Base-by-base conservation (phyloP, 2,797 vertebrate genomes). In the Myotis myotis region DNA sequence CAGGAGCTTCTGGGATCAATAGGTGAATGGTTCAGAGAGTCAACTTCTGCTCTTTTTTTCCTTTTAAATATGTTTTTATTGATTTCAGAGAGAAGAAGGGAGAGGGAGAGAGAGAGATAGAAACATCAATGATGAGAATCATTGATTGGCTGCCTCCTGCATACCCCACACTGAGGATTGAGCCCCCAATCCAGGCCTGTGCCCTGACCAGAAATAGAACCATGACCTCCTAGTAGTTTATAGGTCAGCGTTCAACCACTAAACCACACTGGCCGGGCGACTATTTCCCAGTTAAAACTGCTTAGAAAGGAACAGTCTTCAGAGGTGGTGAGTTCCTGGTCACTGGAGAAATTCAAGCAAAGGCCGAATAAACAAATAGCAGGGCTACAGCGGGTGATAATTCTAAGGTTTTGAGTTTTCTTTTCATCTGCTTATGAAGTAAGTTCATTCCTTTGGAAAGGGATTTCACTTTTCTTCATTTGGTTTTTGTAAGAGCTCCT, bases 381-480 rank as follows among this genome's bases (percentile, higher is more conserved):
- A 30, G 64, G 49, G 19, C 44, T 44, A 30, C 3, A 33, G 30
- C 0, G 4, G 28, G 38, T 13, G 75, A 28, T 10, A 19, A 83
- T 88, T 71, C 64, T 70, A 75, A 82, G 38, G 44, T 33, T 38
- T 55, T 62, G 22, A 41, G 38, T 70, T 93, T 51, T 80, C 57
- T 57, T 92, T 75, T 25, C 62, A 30, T 22, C 44, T 86, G 44
- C 60, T 74, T 95, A 72, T 84, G 55, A 88, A 64, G 47, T 25
- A 89, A 80, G 51, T 38, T 38, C 19, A 23, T 47, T 90, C 81
- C 51, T 25, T 94, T 88, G 51, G 85, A 89, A 96, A 89, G 47
- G 33, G 44, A 49, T 93, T 87, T 96, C n/a, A 60, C 28, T 85
- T 81, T 91, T 76, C 79, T 90, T 86, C 49, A 95, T 89, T 86